Conservation (phyloP, 2,888 invertebrate species). For the Temnothorax ravouxi region DNA sequence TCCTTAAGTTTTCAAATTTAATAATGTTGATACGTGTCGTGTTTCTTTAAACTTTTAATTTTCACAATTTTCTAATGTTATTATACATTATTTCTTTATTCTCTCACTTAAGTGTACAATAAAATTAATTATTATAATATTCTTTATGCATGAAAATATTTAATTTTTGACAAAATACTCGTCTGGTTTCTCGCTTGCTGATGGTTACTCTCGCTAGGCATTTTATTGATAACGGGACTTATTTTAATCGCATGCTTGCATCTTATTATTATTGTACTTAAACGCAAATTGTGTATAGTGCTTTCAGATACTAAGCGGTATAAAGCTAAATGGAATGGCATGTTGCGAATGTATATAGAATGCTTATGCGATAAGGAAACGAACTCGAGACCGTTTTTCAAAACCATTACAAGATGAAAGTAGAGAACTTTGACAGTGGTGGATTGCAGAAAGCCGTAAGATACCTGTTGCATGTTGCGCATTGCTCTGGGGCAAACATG, state of each 20-base stretch:
- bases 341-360: background rate
- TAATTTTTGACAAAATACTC: background rate
- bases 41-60: background rate
- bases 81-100: background rate
- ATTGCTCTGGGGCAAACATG: slow-evolving; percentile 38
- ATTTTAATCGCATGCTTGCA: background rate
- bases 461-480: slow-evolving; percentile 53
- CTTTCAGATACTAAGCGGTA: background rate
- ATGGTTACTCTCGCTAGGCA: background rate
- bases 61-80: background rate
- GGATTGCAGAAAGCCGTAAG: slow-evolving; percentile 47
- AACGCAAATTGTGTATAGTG: background rate
- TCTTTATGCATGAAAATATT: background rate
- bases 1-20: background rate
- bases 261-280: background rate
- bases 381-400: slow-evolving; percentile 21
- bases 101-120: too few relatives aligned
- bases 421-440: slow-evolving; percentile 40
- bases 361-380: slow-evolving; percentile 3
- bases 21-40: too few relatives aligned
- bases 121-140: too few relatives aligned
- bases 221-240: background rate
- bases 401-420: slow-evolving; percentile 5
- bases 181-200: background rate
- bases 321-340: slow-evolving; percentile 1